phyloP scores from a whole-genome alignment of 2,113 vertebrate genomes.

The Vicugna pacos region DNA sequence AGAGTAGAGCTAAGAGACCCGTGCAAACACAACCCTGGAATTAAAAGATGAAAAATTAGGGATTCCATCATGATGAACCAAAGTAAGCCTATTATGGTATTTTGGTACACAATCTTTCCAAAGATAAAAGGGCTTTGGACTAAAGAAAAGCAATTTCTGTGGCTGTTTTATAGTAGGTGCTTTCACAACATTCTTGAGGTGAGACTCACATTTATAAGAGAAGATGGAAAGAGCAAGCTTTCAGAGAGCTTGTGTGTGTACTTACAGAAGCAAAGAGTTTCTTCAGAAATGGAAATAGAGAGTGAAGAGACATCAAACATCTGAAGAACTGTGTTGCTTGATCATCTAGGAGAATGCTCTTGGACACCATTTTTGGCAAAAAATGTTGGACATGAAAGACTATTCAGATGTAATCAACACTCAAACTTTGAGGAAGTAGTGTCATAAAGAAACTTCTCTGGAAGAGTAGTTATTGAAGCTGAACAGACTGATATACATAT shows the following conservation, averaged over 20 bases:
- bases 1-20: not conserved
- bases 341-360: not conserved
- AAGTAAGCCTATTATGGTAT: not conserved
- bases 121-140: slow-evolving; percentile 13
- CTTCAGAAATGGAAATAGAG: slow-evolving; percentile 2
- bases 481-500: not conserved
- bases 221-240: not conserved
- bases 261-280: slow-evolving; percentile 10
- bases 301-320: not conserved
- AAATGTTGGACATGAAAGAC: not conserved
- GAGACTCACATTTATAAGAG: not conserved
- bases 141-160: slow-evolving; percentile 3
- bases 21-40: not conserved
- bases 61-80: not conserved
- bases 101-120: not conserved
- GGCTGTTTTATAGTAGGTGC: not conserved
- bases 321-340: not conserved
- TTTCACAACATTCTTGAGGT: not conserved
- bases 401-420: not conserved
- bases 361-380: not conserved
- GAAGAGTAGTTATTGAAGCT: not conserved
- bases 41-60: not conserved
- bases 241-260: not conserved
- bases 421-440: not conserved
- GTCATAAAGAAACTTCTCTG: not conserved